A percentile compares a stretch with the other conserved stretches of the same genome.
Evolutionary conservation across 2,888 invertebrate genomes (phyloP).

Genomic region (Lomographa bimaculata): DNA sequence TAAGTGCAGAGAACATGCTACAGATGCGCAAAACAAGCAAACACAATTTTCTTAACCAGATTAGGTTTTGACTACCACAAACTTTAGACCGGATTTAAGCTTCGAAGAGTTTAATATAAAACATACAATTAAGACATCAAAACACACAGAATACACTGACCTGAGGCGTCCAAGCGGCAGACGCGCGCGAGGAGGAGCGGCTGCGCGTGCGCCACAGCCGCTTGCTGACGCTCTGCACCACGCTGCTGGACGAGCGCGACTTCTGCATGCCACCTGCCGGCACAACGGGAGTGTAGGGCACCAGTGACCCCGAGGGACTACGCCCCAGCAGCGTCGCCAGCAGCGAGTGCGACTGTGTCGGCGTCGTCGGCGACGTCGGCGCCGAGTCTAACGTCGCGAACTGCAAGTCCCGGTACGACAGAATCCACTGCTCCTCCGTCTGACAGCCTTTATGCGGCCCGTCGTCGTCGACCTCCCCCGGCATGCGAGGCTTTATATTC

Average conservation of each 20-base stretch:
- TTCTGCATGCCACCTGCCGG: slow-evolving; percentile 92
- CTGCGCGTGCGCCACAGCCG: slow-evolving; percentile 93
- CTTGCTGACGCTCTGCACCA: slow-evolving; percentile 93
- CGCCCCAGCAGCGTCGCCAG: slow-evolving; percentile 66
- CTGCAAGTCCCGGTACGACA: slow-evolving; percentile 69
- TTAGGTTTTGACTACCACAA: no score
- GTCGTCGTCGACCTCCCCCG: slow-evolving; percentile 91
- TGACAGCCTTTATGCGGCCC: slow-evolving; percentile 90
- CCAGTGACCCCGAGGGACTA: slow-evolving; percentile 56
- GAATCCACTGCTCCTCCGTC: slow-evolving; percentile 90
- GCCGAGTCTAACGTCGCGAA: slow-evolving; percentile 66
- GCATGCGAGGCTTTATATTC: slow-evolving; percentile 91
- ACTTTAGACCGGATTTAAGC: no score
- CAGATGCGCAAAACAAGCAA: no score
- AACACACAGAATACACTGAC: slow-evolving; percentile 79
- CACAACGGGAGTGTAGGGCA: slow-evolving; percentile 44
- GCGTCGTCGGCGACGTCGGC: slow-evolving; percentile 81
- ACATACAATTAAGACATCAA: slow-evolving; percentile 9
- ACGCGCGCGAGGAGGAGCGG: slow-evolving; percentile 89
- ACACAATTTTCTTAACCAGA: no score
- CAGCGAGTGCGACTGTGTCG: slow-evolving; percentile 60
- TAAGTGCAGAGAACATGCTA: no score
- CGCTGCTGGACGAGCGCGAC: slow-evolving; percentile 94
- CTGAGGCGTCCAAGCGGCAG: slow-evolving; percentile 92
- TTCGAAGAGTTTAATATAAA: no score